Base-by-base conservation (phyloP, 2,113 vertebrate genomes). In the Xenopus borealis region DNA sequence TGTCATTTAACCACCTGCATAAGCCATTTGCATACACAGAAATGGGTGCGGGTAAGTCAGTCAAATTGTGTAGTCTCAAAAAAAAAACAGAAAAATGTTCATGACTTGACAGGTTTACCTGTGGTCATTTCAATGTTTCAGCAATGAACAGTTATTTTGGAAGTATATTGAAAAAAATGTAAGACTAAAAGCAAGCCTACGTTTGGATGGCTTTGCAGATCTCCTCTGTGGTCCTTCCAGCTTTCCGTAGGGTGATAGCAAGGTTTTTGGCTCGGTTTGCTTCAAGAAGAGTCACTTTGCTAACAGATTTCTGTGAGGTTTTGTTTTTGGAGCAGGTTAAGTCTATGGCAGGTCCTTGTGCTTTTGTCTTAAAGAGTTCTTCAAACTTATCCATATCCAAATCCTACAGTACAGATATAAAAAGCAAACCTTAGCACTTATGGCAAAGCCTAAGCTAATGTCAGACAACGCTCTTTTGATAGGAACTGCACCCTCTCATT, bases 331-430 rank as follows among this genome's bases (percentile, higher is more conserved):
- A 86, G 63, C 92, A 95, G 67, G 89, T 80, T 8, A 95, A 76
- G 74, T 98, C 96, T 27, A 98, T 87, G 17, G 95, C 79, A 0
- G 96, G 93, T 52, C 95, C 96, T 84, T 99, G 97, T 0, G 96
- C 96, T 85, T 95, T 96, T 20, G 96, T 98, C 88, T 98, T 99
- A 73, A 99, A 99, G 19, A 98, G 86, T 81, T 99, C 97, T 86
- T 98, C 97, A n/a, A 98, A 99, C 78, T 82, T 93, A 81, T 98
- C 96, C 80, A 99, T 87, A 17, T 98, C 95, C 61, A 99, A 88
- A 81, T 95, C 95, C 97, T 98, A 82, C 46, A 33, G 0, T 0
- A 62, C 1, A 20, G 0, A 27, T 2, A 44, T 45, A 5, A 23
- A 50, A 50, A 10, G 47, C 8, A 9, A 27, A 1, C 33, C 2